A percentile compares a stretch with the other conserved stretches of the same genome.
phyloP scores from a whole-genome alignment of 2,888 invertebrate species.

The Eilema caniola region DNA sequence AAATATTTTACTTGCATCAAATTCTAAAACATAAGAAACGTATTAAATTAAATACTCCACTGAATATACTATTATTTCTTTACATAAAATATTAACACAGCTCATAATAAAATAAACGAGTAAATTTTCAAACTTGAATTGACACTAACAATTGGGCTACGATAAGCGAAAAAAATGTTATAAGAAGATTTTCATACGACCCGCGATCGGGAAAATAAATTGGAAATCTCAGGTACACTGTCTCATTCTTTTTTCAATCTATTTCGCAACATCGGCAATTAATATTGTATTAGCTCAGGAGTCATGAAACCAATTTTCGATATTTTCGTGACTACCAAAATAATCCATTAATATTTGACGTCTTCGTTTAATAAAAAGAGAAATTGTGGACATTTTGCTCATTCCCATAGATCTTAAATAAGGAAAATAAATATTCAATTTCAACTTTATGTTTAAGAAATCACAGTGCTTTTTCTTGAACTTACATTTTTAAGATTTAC shows the following conservation, averaged over 20 bases:
- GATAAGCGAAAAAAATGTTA: neutral
- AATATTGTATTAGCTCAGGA: conserved; percentile 34
- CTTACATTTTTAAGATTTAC: neutral
- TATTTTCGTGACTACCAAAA: conserved; percentile 25
- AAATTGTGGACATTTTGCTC: conserved; percentile 34
- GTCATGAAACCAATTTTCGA: conserved; percentile 36
- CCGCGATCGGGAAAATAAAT: conserved; percentile 11
- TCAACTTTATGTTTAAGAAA: neutral
- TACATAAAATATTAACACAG: neutral
- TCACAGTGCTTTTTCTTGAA: neutral
- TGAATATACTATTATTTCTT: too few species aligned
- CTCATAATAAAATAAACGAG: neutral
- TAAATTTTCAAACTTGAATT: neutral
- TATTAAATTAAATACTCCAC: too few species aligned
- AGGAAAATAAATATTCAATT: neutral
- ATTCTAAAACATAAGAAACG: too few species aligned
- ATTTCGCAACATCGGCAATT: conserved; percentile 32
- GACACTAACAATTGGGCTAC: neutral
- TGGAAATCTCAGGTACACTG: conserved; percentile 12
- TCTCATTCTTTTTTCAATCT: conserved; percentile 23
- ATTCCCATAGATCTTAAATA: conserved; percentile 19
- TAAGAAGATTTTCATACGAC: neutral
- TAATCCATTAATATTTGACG: conserved; percentile 45
- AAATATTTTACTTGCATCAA: too few species aligned
- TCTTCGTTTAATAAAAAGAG: conserved; percentile 38